A percentile compares a stretch with the other conserved stretches of the same genome.
Conservation (phyloP, 2,797 vertebrate genomes). For the Dipus sagitta region DNA sequence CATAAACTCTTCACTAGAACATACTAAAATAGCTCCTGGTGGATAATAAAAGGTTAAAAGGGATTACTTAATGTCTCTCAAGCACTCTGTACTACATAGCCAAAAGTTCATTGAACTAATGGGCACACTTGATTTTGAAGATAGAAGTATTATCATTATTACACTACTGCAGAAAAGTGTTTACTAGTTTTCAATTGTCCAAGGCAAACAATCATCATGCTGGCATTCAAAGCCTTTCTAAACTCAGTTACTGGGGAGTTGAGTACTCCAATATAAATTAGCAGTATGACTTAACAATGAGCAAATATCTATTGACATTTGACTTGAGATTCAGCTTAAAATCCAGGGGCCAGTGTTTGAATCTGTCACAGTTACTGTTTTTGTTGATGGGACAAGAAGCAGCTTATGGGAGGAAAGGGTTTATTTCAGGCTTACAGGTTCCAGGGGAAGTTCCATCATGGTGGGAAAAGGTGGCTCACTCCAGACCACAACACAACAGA, state of each 20-base stretch:
- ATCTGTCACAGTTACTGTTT: no score
- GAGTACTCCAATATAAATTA: background rate
- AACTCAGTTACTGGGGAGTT: background rate
- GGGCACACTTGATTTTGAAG: background rate
- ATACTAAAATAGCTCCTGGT: conserved; percentile 27
- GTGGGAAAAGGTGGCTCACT: no score
- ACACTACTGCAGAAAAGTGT: background rate
- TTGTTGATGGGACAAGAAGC: no score
- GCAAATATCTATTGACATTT: no score
- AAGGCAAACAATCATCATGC: background rate
- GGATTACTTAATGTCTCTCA: background rate
- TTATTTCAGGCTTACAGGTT: no score
- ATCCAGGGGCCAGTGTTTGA: no score
- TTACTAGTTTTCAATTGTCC: background rate
- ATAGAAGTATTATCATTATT: conserved; percentile 6
- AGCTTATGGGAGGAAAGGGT: no score
- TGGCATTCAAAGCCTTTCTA: background rate
- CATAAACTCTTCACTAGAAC: background rate
- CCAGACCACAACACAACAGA: no score
- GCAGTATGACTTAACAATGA: background rate
- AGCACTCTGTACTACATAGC: background rate
- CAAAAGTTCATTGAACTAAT: background rate
- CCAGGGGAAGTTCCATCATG: no score
- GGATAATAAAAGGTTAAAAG: background rate
- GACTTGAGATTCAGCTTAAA: no score